A percentile compares a stretch with the other conserved stretches of the same genome.
These are phyloP conservation scores for Actinemys pallida DNA, from an alignment of 2,113 vertebrate species.

Conservation along the genomic window DNA sequence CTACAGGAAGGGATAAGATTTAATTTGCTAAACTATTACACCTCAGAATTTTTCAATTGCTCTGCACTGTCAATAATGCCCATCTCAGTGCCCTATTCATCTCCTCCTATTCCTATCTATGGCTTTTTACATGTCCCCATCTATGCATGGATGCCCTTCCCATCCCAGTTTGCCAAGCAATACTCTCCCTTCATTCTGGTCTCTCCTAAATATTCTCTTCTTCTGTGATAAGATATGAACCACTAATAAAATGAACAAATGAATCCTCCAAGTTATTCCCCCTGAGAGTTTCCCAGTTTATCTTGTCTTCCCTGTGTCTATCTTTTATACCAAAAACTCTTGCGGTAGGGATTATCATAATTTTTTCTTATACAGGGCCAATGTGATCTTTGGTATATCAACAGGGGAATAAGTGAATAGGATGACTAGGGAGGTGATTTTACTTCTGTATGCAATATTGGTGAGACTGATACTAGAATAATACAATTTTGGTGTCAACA, in stretches of 20 bases:
- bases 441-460: not conserved
- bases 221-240: not conserved
- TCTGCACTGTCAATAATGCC: not conserved
- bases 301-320: not conserved
- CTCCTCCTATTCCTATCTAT: not conserved
- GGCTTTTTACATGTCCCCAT: not conserved
- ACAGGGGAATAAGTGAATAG: not conserved
- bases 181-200: not conserved
- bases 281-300: not conserved
- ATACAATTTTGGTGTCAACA: not conserved
- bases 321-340: not conserved
- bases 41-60: not conserved
- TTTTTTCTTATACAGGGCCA: not conserved
- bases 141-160: not conserved
- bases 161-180: not conserved
- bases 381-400: not conserved
- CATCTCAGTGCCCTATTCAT: rapidly evolving
- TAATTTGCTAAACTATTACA: not conserved
- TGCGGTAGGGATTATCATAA: too few relatives aligned
- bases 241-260: not conserved
- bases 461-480: not conserved
- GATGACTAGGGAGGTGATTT: not conserved
- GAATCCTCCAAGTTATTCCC: not conserved
- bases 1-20: not conserved
- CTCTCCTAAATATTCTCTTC: not conserved